Evolutionary conservation across 1,140 invertebrate species (phyloP).

Genomic region (Ptiloglossa arizonensis): DNA sequence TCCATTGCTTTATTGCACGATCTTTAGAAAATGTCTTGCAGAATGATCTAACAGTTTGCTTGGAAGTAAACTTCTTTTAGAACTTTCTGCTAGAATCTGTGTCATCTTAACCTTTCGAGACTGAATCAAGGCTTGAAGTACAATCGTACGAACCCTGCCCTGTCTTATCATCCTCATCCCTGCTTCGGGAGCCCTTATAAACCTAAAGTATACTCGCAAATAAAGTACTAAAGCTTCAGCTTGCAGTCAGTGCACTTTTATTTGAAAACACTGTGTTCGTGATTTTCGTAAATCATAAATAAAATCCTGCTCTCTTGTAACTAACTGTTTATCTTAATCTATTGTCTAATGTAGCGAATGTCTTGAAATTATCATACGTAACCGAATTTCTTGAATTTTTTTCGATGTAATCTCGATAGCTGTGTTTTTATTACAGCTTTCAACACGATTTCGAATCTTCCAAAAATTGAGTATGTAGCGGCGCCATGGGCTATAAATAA

Average conservation of each 20-base stretch:
- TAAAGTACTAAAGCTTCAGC: not conserved
- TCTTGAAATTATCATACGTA: no score
- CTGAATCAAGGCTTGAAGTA: not conserved
- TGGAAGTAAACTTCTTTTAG: not conserved
- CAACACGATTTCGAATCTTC: no score
- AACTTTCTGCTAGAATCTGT: not conserved
- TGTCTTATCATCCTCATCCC: not conserved
- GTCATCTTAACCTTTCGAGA: not conserved
- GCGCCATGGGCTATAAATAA: no score
- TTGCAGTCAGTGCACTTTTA: not conserved
- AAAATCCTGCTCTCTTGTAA: not conserved
- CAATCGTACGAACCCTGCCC: not conserved
- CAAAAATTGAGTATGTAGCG: no score
- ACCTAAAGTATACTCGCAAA: not conserved
- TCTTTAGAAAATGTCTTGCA: not conserved
- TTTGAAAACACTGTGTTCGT: not conserved
- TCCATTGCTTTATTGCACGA: not conserved
- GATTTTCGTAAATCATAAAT: not conserved
- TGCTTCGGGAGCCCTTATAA: not conserved
- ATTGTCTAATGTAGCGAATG: no score
- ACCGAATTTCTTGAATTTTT: no score
- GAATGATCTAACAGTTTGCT: not conserved
- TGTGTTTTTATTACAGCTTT: no score
- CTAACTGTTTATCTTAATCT: not conserved
- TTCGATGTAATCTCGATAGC: no score